A percentile compares a stretch with the other conserved stretches of the same genome.
Evolutionary conservation across 2,797 vertebrate genomes (phyloP).

Genomic region (Lagocephalus sceleratus): DNA sequence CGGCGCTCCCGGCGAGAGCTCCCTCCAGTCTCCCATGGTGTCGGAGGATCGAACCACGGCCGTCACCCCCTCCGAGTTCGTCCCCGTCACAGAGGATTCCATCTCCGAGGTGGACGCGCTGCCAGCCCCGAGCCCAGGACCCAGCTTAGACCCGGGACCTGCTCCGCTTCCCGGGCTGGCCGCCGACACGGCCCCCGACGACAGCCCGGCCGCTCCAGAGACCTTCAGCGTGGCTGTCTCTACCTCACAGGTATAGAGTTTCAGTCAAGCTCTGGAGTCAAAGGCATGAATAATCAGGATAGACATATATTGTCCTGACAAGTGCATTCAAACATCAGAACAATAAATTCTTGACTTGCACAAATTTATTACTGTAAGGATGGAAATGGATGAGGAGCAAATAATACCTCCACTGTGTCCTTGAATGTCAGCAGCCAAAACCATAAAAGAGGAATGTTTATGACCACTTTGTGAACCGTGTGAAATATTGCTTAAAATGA

Average conservation of each 20-base stretch:
- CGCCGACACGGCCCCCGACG: conserved; percentile 27
- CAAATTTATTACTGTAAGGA: background rate
- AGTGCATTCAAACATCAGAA: background rate
- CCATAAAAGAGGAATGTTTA: conserved; percentile 27
- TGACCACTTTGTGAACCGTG: conserved; percentile 26
- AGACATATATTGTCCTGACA: background rate
- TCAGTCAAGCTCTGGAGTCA: background rate
- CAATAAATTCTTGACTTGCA: conserved; percentile 1
- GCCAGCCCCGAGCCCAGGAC: conserved; percentile 76
- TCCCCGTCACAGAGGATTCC: conserved; percentile 90
- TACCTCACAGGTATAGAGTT: conserved; percentile 76
- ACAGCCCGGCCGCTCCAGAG: conserved; percentile 59
- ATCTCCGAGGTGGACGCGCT: conserved; percentile 87
- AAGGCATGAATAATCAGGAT: background rate
- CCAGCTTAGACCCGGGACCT: conserved; percentile 28
- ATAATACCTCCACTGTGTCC: conserved; percentile 10
- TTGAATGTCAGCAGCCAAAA: conserved; percentile 29
- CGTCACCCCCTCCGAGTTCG: conserved; percentile 91
- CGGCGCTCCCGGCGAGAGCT: conserved; percentile 78
- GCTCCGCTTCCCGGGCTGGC: conserved; percentile 19
- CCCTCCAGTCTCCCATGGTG: conserved; percentile 87
- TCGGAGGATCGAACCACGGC: conserved; percentile 92
- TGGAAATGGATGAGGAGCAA: background rate
- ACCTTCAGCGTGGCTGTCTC: conserved; percentile 72
- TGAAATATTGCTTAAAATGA: conserved; percentile 39